Base-by-base conservation (phyloP, 2,888 invertebrate genomes). In the Cosmopolites sordidus region DNA sequence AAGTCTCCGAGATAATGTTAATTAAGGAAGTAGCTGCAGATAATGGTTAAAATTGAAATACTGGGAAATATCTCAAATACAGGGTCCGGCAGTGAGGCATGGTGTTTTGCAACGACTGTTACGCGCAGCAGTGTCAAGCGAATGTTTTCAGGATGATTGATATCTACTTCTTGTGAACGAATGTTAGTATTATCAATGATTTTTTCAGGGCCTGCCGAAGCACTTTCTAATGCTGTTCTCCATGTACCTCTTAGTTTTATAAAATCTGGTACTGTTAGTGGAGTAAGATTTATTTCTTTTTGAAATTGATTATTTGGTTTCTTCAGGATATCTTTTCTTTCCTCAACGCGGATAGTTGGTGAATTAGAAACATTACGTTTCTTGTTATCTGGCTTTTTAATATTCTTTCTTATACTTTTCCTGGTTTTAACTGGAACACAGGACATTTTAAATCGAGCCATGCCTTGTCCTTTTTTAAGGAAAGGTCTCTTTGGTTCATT, bases 391-490 rank as follows among this genome's bases (percentile, higher is more conserved):
- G 22, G 22, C 22, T 8, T 22, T 22, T 22, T 3, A 22, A 22
- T 22, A 22, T 22, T 3, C 22, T 22, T 22, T 22, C 22, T 8
- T 22, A 22, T 3, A 8, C 22, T 8, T 22, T 8, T 8, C 22
- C 22, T 22, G 8, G 8, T 8, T 22, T 22, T 22, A 22, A 8
- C 4, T 5, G 38, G 15, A 11, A 38, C 9, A 38, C 3, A 3
- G 14, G 33, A 48, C 60, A 81, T 75, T 58, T 76, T 77, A 74
- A 85, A 91, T 42, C 91, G 79, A 4, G 82, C 78, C 46, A 90
- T 77, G 2, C 93, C 92, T 65, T 88, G 79, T 1, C 92, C 92
- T 68, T 83, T 83, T 67, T 75, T 84, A 1, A 92, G 74, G 74
- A 86, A 93, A 2, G 84, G 79, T 61, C 73, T 71, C 66, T 79